phyloP scores from a whole-genome alignment of 2,797 vertebrate species.

The Hippoglossus hippoglossus region DNA sequence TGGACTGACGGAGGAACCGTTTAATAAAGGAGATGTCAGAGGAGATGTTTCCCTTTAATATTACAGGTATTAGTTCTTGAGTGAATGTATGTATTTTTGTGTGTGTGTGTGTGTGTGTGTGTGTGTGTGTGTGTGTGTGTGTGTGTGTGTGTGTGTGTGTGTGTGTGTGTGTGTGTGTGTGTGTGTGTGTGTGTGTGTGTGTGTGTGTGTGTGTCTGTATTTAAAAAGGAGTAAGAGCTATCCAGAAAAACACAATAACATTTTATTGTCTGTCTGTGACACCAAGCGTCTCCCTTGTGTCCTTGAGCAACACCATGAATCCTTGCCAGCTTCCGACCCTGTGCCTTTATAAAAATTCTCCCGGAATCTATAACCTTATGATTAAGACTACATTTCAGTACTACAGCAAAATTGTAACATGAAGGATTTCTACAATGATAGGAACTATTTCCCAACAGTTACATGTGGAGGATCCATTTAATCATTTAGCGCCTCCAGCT shows the following conservation, averaged over 20 bases:
- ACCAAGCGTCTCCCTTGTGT: too few species aligned
- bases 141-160: background rate
- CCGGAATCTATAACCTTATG: background rate
- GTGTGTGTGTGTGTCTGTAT: background rate
- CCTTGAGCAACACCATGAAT: too few species aligned
- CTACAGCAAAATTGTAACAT: background rate
- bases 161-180: background rate
- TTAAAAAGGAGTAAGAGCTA: too few species aligned
- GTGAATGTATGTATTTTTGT: too few species aligned
- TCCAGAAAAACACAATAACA: too few species aligned
- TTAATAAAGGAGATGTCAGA: background rate
- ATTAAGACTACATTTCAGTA: background rate
- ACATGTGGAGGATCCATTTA: conserved; percentile 7
- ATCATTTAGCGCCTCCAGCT: conserved; percentile 9
- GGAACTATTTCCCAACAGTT: background rate
- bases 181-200: background rate
- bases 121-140: too few species aligned
- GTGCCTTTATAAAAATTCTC: background rate
- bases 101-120: too few species aligned
- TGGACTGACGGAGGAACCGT: background rate
- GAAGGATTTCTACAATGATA: background rate
- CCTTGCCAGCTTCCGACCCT: too few species aligned
- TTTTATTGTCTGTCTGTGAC: too few species aligned
- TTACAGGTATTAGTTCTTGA: background rate
- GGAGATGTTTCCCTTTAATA: too few species aligned